Evolutionary conservation across 2,797 vertebrate species (phyloP).

Genomic region (Sternarchorhynchus goeldii): DNA sequence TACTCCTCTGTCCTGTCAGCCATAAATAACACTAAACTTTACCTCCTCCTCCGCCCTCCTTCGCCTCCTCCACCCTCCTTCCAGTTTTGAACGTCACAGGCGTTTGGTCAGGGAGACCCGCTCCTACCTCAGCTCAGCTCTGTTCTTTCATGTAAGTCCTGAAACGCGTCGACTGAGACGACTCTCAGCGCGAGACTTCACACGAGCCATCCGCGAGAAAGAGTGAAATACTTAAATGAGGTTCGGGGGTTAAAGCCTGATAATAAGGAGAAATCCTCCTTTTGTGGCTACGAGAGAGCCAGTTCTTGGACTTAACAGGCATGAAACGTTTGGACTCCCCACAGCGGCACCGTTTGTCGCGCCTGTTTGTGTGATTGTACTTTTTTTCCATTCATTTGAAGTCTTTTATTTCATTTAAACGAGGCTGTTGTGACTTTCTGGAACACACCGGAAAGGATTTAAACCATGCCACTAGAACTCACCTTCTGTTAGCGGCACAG

Average conservation of each 20-base stretch:
- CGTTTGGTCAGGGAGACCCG: constrained; percentile 43
- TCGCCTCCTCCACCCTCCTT: constrained; percentile 17
- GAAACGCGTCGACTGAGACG: constrained; percentile 19
- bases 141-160: constrained; percentile 28
- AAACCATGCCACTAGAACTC: not conserved
- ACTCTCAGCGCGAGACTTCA: constrained; percentile 3
- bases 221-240: constrained; percentile 44
- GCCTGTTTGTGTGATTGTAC: constrained; percentile 41
- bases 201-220: constrained; percentile 14
- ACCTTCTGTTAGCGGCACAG: constrained; percentile 20
- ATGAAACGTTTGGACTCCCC: constrained; percentile 44
- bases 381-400: not conserved
- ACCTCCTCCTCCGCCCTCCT: constrained; percentile 19
- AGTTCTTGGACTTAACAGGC: constrained; percentile 46
- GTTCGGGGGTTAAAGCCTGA: constrained; percentile 47
- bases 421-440: constrained; percentile 20
- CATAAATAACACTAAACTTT: constrained; percentile 40
- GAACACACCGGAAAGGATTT: not conserved
- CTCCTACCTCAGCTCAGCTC: constrained; percentile 12
- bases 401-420: not conserved
- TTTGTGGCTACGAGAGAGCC: constrained; percentile 35
- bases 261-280: constrained; percentile 51
- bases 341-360: constrained; percentile 40
- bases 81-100: constrained; percentile 50
- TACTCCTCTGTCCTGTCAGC: constrained; percentile 7